phyloP scores from a whole-genome alignment of 2,888 invertebrate species.

The Nomada ferruginata region DNA sequence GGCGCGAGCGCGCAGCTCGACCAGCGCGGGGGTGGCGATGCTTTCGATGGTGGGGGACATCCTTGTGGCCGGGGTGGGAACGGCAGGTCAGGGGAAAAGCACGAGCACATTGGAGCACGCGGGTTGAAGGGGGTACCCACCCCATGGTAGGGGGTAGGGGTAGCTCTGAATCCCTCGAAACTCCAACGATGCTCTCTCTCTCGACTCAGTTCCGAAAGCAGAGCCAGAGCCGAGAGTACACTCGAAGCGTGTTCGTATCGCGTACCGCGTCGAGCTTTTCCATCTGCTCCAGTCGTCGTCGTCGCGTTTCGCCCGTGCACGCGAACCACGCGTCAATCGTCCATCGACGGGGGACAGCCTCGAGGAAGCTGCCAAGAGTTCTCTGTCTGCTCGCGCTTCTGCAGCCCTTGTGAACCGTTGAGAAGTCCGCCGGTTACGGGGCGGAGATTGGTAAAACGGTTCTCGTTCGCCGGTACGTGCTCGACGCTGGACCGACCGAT shows the following conservation, averaged over 20 bases:
- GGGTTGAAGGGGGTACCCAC: no score
- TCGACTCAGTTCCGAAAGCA: constrained; percentile 77
- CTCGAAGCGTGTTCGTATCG: constrained; percentile 59
- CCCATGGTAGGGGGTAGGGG: constrained; percentile 68
- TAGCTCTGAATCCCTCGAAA: constrained; percentile 72
- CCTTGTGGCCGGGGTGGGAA: constrained; percentile 54
- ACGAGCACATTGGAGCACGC: constrained; percentile 55
- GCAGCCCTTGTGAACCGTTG: no score
- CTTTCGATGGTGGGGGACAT: constrained; percentile 51
- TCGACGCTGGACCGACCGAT: neutral
- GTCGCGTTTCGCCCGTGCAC: constrained; percentile 25
- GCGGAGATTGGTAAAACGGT: neutral
- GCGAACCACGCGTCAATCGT: neutral
- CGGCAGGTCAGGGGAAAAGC: constrained; percentile 62
- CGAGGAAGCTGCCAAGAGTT: neutral
- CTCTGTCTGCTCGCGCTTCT: neutral
- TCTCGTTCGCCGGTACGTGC: constrained; percentile 25
- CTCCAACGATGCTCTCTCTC: constrained; percentile 70
- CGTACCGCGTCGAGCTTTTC: constrained; percentile 57
- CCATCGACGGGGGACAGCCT: constrained; percentile 8
- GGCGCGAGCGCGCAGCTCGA: constrained; percentile 53
- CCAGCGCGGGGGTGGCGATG: constrained; percentile 40
- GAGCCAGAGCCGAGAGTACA: constrained; percentile 72
- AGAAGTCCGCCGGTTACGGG: no score
- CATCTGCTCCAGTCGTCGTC: constrained; percentile 30